A percentile compares a stretch with the other conserved stretches of the same genome.
phyloP scores from a whole-genome alignment of 2,113 vertebrate genomes.

The Lepidiolamprologus cunningtoni region DNA sequence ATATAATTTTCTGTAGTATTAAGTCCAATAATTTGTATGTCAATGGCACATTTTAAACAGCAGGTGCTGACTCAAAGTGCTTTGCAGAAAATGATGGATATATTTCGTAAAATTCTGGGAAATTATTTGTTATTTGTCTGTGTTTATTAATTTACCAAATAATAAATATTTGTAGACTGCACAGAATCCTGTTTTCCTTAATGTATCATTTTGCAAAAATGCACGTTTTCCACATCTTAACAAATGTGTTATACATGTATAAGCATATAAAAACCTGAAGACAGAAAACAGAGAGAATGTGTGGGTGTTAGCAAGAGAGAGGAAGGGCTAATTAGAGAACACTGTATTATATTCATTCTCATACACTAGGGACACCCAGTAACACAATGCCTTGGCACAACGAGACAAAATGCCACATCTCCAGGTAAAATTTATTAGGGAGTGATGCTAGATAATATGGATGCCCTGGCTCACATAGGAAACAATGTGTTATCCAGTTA shows the following conservation, averaged over 20 bases:
- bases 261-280: background rate
- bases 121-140: background rate
- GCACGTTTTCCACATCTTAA: background rate
- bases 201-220: background rate
- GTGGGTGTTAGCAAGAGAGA: conserved; percentile 8
- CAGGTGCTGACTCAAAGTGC: background rate
- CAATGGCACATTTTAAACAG: background rate
- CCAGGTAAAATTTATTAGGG: conserved; percentile 54
- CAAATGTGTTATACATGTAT: background rate
- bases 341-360: conserved; percentile 23
- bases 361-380: conserved; percentile 22
- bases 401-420: conserved; percentile 30
- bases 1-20: background rate
- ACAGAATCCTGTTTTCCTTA: background rate
- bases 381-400: conserved; percentile 36
- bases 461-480: conserved; percentile 44
- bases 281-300: background rate
- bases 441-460: conserved; percentile 58
- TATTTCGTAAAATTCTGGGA: background rate
- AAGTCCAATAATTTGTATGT: background rate
- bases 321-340: conserved; percentile 25
- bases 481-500: conserved; percentile 66
- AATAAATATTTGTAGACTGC: background rate
- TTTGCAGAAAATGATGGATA: background rate
- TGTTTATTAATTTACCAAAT: background rate